Conservation (phyloP, 2,888 invertebrate species). For the Ennomos fuscantarius region DNA sequence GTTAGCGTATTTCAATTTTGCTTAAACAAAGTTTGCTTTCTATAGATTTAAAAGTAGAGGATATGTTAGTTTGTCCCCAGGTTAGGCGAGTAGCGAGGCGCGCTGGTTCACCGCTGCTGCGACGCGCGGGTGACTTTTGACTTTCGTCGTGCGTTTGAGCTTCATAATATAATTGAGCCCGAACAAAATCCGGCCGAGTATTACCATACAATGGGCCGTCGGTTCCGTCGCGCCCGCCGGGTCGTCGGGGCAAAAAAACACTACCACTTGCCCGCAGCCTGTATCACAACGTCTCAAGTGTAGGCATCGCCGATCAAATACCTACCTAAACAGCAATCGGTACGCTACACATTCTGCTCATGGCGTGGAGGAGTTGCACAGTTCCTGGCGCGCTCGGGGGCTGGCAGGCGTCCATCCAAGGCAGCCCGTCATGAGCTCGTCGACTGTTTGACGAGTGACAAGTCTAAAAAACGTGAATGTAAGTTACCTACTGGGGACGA, state of each 20-base stretch:
- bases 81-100: slow-evolving; percentile 32
- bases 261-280: slow-evolving; percentile 64
- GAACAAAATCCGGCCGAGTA: slow-evolving; percentile 82
- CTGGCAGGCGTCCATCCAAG: slow-evolving; percentile 81
- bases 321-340: slow-evolving; percentile 38
- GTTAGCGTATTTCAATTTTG: neutral
- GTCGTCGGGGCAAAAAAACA: slow-evolving; percentile 83
- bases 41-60: slow-evolving; percentile 1
- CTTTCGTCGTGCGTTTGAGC: slow-evolving; percentile 80
- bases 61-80: neutral
- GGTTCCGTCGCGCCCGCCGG: slow-evolving; percentile 81
- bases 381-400: slow-evolving; percentile 48
- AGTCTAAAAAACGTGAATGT: slow-evolving; percentile 77
- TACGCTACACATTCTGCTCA: slow-evolving; percentile 29
- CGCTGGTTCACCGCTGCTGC: slow-evolving; percentile 59
- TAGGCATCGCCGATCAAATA: slow-evolving; percentile 32
- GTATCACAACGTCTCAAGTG: slow-evolving; percentile 23
- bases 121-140: slow-evolving; percentile 81
- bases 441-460: slow-evolving; percentile 82
- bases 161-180: slow-evolving; percentile 84
- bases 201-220: slow-evolving; percentile 83
- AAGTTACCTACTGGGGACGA: slow-evolving; percentile 69
- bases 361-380: slow-evolving; percentile 35
- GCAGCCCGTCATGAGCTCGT: slow-evolving; percentile 80
- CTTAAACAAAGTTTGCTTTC: slow-evolving; percentile 26